Conservation (phyloP, 2,797 vertebrate genomes). For the Semaprochilodus insignis region DNA sequence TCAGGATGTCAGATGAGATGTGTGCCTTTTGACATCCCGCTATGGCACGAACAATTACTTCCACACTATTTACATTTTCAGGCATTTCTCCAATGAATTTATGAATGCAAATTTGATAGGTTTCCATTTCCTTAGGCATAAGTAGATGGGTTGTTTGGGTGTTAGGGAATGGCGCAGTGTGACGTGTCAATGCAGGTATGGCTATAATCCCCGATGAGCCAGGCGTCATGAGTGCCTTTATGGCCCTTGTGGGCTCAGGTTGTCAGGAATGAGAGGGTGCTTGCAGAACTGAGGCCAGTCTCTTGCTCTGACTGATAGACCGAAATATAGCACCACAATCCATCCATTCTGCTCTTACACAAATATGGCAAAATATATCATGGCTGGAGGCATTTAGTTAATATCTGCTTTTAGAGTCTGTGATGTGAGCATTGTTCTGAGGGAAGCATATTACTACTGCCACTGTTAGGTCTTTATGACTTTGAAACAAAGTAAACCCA, state of each 20-base stretch:
- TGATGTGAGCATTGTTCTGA: constrained; percentile 51
- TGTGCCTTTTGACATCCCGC: constrained; percentile 48
- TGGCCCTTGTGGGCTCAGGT: constrained; percentile 64
- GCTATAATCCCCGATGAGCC: constrained; percentile 62
- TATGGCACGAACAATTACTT: constrained; percentile 53
- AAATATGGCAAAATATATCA: constrained; percentile 61
- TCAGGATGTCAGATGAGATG: constrained; percentile 61
- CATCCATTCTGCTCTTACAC: constrained; percentile 65
- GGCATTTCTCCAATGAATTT: constrained; percentile 72
- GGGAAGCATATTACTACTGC: constrained; percentile 35
- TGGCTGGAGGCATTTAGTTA: constrained; percentile 55
- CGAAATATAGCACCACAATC: constrained; percentile 49
- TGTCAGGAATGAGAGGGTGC: constrained; percentile 73
- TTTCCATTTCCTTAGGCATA: constrained; percentile 69
- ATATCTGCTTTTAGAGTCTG: constrained; percentile 56
- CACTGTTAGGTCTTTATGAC: constrained; percentile 41
- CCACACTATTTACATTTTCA: constrained; percentile 60
- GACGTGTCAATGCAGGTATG: constrained; percentile 64
- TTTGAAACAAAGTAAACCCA: constrained; percentile 42
- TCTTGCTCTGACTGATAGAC: constrained; percentile 73
- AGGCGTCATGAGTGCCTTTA: constrained; percentile 60
- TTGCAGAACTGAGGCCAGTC: constrained; percentile 67
- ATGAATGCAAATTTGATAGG: constrained; percentile 75
- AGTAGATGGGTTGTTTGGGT: constrained; percentile 64
- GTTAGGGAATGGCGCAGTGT: constrained; percentile 63